Conservation (phyloP, 1,140 invertebrate species). For the Ostrea denselamellosa region DNA sequence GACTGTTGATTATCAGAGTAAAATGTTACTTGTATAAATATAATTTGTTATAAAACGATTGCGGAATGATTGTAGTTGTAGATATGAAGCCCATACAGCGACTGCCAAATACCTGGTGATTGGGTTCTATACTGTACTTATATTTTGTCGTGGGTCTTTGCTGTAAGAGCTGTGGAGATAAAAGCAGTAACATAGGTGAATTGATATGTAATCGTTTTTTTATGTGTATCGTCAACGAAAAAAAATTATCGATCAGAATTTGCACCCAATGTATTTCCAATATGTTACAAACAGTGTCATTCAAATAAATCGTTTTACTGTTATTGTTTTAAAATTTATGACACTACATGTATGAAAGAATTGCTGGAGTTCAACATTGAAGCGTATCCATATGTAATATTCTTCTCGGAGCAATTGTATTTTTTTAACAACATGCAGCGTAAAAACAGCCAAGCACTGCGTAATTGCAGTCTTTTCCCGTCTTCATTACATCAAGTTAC, state of each 20-base stretch:
- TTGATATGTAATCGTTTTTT: not conserved
- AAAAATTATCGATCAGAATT: not conserved
- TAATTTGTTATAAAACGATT: slow-evolving; percentile 9
- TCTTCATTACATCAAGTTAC: not conserved
- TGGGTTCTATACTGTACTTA: slow-evolving; percentile 17
- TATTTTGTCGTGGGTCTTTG: not conserved
- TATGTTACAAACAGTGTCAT: slow-evolving; percentile 19
- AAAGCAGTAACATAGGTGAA: not conserved
- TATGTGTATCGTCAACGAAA: not conserved
- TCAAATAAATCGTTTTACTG: slow-evolving; percentile 33
- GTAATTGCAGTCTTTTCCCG: not conserved
- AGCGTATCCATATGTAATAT: not conserved
- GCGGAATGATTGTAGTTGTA: not conserved
- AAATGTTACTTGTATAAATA: not conserved
- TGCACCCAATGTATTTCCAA: not conserved
- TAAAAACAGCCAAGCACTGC: not conserved
- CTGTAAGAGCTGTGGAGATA: not conserved
- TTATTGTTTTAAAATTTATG: not conserved
- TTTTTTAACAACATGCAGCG: not conserved
- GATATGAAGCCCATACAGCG: slow-evolving; percentile 27
- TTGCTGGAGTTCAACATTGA: not conserved
- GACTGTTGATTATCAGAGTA: not conserved
- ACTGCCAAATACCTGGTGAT: slow-evolving; percentile 19
- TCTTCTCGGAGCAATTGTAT: not conserved
- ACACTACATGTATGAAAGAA: not conserved